Evolutionary conservation across 2,113 vertebrate genomes (phyloP), one percentile per base, ranked within the genome.

Genomic region (Pseudorhombus dupliciocellatus): DNA sequence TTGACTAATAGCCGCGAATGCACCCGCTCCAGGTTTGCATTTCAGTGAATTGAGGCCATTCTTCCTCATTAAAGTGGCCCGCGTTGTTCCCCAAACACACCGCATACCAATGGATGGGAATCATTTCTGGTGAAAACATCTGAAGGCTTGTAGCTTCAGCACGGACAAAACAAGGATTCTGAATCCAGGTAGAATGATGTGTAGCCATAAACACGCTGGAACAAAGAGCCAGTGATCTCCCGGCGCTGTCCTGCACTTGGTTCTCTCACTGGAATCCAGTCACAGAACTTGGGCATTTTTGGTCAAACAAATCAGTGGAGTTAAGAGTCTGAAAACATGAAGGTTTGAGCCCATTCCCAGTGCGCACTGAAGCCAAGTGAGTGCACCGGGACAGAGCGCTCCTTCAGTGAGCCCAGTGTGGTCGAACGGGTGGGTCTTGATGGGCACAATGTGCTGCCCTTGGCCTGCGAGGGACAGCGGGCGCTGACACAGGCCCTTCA

Each of bases 321-420:
- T 87, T 87, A 87, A 90, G 86, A 84, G 87, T 77, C 61, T 84
- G 66, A 86, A 90, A 90, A 86, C 84, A 86, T 63, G 73, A 42
- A 70, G 67, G 82, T 88, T 87, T 86, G 75, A 79, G 81, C 42
- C 40, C 70, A 77, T 87, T 88, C 85, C 84, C 75, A 79, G 72
- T 55, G 60, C 21, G 34, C 46, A 44, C 59, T 55, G 20, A 64
- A 77, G 87, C 78, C 83, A 86, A 84, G 67, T 77, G 15, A 79
- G 56, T 70, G 75, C 46, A 64, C 62, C 46, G 64, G 79, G 83
- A 92, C 88, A 90, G 86, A 86, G 87, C 86, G 64, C 81, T 71
- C 81, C 79, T 92, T 92, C 86, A 90, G 79, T 42, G 74, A 2
- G 72, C 55, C 80, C 62, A 68, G 66, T 56, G 70, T 57, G 79